These are phyloP conservation scores for Dicerorhinus sumatrensis DNA, from an alignment of 2,113 vertebrate genomes.

Conservation along the genomic window DNA sequence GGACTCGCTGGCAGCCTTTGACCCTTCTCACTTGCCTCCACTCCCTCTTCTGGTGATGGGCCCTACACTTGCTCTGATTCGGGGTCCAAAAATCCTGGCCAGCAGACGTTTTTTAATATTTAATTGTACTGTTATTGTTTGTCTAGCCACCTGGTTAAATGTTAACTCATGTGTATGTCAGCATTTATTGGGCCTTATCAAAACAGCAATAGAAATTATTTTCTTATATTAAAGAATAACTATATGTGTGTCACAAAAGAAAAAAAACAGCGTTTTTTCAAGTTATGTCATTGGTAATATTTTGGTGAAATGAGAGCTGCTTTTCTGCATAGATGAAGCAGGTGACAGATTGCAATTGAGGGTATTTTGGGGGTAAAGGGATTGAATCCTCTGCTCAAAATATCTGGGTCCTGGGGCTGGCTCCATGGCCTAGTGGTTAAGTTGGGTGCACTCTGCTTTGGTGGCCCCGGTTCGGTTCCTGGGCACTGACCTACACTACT, in stretches of 20 bases:
- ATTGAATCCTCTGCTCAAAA: not conserved
- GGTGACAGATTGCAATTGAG: not conserved
- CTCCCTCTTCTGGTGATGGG: not conserved
- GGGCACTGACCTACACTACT: too few relatives aligned
- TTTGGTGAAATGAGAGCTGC: not conserved
- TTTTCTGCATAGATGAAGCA: not conserved
- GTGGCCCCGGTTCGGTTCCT: too few relatives aligned
- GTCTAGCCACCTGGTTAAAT: not conserved
- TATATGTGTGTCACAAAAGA: not conserved
- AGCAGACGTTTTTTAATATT: not conserved
- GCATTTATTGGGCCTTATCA: not conserved
- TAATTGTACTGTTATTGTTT: not conserved
- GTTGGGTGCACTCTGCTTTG: too few relatives aligned
- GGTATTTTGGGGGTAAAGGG: not conserved
- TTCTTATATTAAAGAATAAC: not conserved
- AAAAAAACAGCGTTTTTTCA: not conserved
- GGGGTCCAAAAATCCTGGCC: not conserved
- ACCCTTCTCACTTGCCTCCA: not conserved
- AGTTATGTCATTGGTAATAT: not conserved
- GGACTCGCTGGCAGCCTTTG: accelerated
- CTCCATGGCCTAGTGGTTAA: too few relatives aligned
- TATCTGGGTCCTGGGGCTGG: too few relatives aligned
- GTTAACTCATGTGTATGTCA: not conserved
- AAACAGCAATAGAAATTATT: not conserved
- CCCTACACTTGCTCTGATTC: not conserved